Conservation (phyloP, 2,113 vertebrate genomes). For the Hyperopisus bebe region DNA sequence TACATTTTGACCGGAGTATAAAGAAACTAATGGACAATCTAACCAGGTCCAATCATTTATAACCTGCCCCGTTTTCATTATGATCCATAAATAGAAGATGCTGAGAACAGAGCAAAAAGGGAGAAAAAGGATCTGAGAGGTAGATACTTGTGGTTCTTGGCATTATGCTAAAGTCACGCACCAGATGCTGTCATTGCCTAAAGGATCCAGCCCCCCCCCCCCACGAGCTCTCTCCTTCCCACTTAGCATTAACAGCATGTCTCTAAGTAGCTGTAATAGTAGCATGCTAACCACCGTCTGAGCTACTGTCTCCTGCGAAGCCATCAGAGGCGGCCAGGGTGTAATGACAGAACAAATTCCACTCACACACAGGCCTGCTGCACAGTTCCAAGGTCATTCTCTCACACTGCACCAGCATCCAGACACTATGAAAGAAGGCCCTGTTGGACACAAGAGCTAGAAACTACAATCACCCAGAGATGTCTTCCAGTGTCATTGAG, state of each 20-base stretch:
- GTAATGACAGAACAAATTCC: constrained; percentile 34
- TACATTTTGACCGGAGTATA: neutral
- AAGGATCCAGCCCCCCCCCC: constrained; percentile 30
- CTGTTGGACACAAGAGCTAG: neutral
- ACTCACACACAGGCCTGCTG: neutral
- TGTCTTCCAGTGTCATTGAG: neutral
- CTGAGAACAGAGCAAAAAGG: constrained; percentile 19
- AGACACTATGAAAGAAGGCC: neutral
- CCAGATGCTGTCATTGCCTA: constrained; percentile 39
- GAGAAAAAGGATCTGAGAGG: constrained; percentile 21
- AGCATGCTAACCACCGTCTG: constrained; percentile 40
- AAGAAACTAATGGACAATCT: constrained; percentile 15
- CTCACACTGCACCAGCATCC: neutral
- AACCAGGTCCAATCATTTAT: constrained; percentile 35
- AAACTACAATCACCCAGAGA: neutral
- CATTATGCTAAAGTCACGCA: constrained; percentile 39
- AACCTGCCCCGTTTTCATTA: constrained; percentile 26
- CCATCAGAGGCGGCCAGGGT: constrained; percentile 32
- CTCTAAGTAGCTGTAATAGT: constrained; percentile 35
- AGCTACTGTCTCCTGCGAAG: constrained; percentile 37
- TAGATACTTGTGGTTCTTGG: constrained; percentile 44
- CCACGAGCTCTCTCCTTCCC: constrained; percentile 19
- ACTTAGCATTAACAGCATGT: constrained; percentile 40
- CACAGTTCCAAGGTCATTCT: constrained; percentile 30
- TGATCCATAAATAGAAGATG: constrained; percentile 34